These are phyloP conservation scores for Phataginus tricuspis DNA, from an alignment of 2,797 vertebrate species.

Conservation along the genomic window DNA sequence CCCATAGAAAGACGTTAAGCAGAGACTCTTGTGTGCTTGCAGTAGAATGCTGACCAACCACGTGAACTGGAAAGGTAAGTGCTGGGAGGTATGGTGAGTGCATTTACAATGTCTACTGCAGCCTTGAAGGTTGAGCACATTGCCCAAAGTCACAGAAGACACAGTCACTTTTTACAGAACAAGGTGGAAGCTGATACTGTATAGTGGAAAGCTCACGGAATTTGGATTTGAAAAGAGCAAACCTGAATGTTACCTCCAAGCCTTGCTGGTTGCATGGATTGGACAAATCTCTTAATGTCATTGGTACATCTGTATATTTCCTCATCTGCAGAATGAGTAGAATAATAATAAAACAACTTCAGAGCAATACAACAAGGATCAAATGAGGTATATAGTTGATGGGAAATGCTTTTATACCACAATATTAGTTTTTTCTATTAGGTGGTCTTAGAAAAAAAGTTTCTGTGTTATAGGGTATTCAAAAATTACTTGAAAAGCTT, in stretches of 20 bases:
- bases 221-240: background rate
- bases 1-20: background rate
- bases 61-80: background rate
- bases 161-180: background rate
- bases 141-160: background rate
- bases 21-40: background rate
- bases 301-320: background rate
- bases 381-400: background rate
- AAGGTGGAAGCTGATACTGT: background rate
- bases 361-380: background rate
- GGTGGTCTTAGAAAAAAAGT: slow-evolving; percentile 2
- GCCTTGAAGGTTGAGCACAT: background rate
- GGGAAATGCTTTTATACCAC: background rate
- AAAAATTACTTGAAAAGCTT: background rate
- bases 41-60: background rate
- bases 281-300: background rate
- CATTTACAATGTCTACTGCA: background rate
- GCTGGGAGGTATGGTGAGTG: background rate
- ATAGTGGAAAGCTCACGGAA: background rate
- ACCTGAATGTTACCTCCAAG: background rate
- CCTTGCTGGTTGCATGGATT: background rate
- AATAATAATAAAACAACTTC: background rate
- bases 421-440: background rate
- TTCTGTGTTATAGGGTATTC: background rate
- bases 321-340: background rate